These are phyloP conservation scores for Palythoa grandiflora DNA, from an alignment of 92 coral and sea anemone species.

Conservation along the genomic window DNA sequence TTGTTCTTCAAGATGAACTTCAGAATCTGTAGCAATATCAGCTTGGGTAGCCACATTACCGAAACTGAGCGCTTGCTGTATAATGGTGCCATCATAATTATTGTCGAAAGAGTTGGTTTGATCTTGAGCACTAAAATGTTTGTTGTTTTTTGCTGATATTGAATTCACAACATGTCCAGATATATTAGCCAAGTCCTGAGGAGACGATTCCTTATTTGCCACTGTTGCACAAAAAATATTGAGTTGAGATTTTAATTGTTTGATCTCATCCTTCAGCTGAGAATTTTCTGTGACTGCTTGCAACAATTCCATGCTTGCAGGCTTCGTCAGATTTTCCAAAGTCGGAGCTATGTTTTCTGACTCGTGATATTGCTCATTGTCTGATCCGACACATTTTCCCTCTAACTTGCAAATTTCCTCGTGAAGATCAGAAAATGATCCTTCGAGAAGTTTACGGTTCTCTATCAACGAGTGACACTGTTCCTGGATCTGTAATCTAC, in stretches of 20 bases:
- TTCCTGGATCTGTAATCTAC: constrained; percentile 31
- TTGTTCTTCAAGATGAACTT: background rate
- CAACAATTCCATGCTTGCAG: background rate
- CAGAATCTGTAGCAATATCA: background rate
- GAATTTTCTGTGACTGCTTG: constrained; percentile 3
- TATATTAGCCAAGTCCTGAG: background rate
- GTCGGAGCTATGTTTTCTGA: background rate
- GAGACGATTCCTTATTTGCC: background rate
- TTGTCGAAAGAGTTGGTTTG: background rate
- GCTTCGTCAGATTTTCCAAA: background rate
- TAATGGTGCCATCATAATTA: background rate
- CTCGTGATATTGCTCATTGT: background rate
- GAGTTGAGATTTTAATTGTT: background rate
- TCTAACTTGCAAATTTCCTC: constrained; percentile 30
- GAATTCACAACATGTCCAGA: background rate
- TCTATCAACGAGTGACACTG: constrained; percentile 6
- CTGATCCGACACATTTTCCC: constrained; percentile 24
- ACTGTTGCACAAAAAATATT: background rate
- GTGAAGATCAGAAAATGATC: constrained; percentile 44
- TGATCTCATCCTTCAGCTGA: constrained; percentile 21
- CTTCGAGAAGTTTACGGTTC: constrained; percentile 37
- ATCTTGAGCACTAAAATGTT: background rate
- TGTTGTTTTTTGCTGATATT: background rate
- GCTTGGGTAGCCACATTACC: constrained; percentile 17
- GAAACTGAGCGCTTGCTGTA: background rate